Conservation (phyloP, 2,888 invertebrate species). For the Lysandra coridon region DNA sequence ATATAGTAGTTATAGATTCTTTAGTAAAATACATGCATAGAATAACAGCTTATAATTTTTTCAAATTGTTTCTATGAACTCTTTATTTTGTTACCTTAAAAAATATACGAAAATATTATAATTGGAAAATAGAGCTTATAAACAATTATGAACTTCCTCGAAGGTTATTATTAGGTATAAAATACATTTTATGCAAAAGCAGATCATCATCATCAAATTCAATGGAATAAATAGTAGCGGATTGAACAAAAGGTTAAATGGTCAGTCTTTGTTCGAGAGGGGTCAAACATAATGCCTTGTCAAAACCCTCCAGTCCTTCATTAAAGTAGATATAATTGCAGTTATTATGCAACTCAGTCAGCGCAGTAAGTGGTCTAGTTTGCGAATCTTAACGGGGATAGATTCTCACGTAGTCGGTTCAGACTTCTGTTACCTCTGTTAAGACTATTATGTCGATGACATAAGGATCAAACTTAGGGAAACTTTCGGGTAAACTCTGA, state of each 20-base stretch:
- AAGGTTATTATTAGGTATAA: background rate
- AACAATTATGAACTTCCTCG: background rate
- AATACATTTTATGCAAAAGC: background rate
- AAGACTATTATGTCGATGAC: background rate
- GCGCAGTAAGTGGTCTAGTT: constrained; percentile 39
- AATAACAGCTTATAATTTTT: background rate
- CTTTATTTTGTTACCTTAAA: background rate
- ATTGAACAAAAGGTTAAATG: constrained; percentile 18
- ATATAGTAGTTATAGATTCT: constrained; percentile 23
- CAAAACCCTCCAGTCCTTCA: constrained; percentile 37
- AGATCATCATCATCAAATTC: background rate
- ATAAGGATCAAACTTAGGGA: background rate
- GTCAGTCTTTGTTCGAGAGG: constrained; percentile 3
- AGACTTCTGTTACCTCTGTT: background rate
- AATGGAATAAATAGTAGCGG: constrained; percentile 12
- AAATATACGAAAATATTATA: background rate
- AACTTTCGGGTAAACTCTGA: background rate
- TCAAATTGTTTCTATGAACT: background rate
- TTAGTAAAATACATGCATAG: background rate
- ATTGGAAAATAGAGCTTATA: background rate
- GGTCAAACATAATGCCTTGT: constrained; percentile 32
- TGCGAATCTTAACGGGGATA: constrained; percentile 48
- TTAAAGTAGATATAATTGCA: constrained; percentile 58
- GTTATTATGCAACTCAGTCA: constrained; percentile 61
- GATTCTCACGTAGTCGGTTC: constrained; percentile 47